A percentile compares a stretch with the other conserved stretches of the same genome.
phyloP scores from a whole-genome alignment of 2,113 vertebrate species.

The Austrofundulus limnaeus region DNA sequence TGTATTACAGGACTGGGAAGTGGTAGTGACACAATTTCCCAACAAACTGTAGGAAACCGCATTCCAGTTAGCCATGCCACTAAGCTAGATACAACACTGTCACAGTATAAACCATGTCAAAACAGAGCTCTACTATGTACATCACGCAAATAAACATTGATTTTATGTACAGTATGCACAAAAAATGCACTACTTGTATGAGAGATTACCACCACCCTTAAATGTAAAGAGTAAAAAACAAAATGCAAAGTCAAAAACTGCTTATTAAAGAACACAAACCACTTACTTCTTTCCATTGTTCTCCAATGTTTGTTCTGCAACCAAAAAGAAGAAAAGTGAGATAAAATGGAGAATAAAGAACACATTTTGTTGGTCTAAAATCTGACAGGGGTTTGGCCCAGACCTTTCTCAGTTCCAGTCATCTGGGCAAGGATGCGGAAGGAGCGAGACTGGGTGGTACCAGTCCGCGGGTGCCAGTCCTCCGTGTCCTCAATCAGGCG shows the following conservation, averaged over 20 bases:
- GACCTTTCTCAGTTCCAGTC: slow-evolving; percentile 92
- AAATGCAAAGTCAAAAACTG: not conserved
- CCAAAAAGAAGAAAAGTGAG: slow-evolving; percentile 7
- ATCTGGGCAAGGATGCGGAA: slow-evolving; percentile 97
- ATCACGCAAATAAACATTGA: too few relatives aligned
- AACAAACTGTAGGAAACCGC: too few relatives aligned
- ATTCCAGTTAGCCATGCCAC: too few relatives aligned
- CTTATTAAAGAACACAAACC: slow-evolving; percentile 33
- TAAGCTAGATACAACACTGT: too few relatives aligned
- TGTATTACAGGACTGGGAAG: too few relatives aligned
- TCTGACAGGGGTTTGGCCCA: slow-evolving; percentile 41
- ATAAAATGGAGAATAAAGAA: slow-evolving; percentile 2
- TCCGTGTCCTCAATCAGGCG: slow-evolving; percentile 95
- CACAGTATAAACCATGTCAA: too few relatives aligned
- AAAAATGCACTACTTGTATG: too few relatives aligned
- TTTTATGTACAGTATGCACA: too few relatives aligned
- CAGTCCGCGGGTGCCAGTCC: slow-evolving; percentile 90
- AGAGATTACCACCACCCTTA: too few relatives aligned
- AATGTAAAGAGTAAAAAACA: too few relatives aligned
- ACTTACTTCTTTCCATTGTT: slow-evolving; percentile 89
- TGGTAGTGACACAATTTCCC: too few relatives aligned
- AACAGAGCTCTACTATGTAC: too few relatives aligned
- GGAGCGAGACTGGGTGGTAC: slow-evolving; percentile 93
- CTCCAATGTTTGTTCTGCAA: slow-evolving; percentile 88
- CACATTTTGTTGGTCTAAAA: not conserved